phyloP scores from a whole-genome alignment of 2,113 vertebrate genomes.

The Plectropomus leopardus region DNA sequence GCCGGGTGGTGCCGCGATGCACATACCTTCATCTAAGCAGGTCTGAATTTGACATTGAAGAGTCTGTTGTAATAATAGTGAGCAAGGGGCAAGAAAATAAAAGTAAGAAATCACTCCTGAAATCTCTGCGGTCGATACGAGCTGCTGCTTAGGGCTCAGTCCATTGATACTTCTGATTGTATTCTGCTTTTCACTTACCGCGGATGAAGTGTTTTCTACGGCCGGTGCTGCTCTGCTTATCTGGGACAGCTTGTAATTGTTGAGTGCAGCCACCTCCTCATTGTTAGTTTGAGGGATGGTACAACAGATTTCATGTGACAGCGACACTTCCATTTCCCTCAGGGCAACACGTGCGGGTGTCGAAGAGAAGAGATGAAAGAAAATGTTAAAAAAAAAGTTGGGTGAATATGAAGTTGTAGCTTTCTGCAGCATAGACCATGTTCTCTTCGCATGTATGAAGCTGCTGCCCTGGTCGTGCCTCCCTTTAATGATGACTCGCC shows the following conservation, averaged over 20 bases:
- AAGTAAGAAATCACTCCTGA: constrained; percentile 11
- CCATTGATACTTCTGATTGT: constrained; percentile 25
- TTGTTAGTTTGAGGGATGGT: constrained; percentile 62
- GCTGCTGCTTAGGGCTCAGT: constrained; percentile 17
- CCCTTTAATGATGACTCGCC: constrained; percentile 44
- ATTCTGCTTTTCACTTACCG: constrained; percentile 26
- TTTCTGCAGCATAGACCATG: not conserved
- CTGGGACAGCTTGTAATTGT: constrained; percentile 52
- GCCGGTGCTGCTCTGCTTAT: constrained; percentile 51
- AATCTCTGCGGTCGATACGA: constrained; percentile 17
- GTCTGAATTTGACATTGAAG: constrained; percentile 39
- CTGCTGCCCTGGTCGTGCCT: constrained; percentile 18
- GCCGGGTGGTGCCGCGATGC: not conserved
- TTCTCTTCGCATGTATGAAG: constrained; percentile 10
- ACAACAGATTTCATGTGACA: constrained; percentile 64
- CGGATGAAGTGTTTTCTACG: constrained; percentile 30
- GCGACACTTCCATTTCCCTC: constrained; percentile 29
- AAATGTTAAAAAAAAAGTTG: constrained; percentile 1
- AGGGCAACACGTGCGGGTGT: constrained; percentile 39
- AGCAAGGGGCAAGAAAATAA: constrained; percentile 20
- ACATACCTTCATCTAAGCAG: constrained; percentile 19
- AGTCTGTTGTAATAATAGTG: constrained; percentile 37
- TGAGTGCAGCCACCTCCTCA: constrained; percentile 44
- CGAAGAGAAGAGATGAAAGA: not conserved
- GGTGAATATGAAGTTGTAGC: not conserved